Conservation (phyloP, 2,888 invertebrate genomes). For the Synanthedon myopaeformis region DNA sequence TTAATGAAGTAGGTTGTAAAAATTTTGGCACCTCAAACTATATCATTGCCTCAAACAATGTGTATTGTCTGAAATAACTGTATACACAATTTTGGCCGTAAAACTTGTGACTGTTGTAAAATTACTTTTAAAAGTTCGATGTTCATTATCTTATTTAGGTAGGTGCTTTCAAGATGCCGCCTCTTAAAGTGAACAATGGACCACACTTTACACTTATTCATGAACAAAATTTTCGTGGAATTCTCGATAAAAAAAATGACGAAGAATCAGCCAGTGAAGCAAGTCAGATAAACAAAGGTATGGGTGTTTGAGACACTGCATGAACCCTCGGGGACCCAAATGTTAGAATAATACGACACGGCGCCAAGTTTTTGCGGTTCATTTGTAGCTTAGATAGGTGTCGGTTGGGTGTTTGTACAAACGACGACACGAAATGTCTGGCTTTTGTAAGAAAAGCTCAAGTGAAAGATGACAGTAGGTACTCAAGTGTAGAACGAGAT, state of each 20-base stretch:
- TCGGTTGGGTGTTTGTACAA: conserved; percentile 31
- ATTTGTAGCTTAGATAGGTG: conserved; percentile 40
- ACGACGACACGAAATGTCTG: conserved; percentile 55
- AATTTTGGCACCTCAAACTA: neutral
- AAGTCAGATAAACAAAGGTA: conserved; percentile 26
- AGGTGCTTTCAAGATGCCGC: conserved; percentile 17
- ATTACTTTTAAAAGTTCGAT: neutral
- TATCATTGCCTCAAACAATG: neutral
- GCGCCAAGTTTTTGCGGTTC: conserved; percentile 52
- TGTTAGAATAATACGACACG: conserved; percentile 27
- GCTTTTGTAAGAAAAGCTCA: conserved; percentile 46
- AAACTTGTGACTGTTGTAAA: conserved; percentile 9
- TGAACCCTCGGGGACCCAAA: conserved; percentile 29
- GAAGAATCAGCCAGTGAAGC: conserved; percentile 43
- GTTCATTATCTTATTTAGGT: conserved; percentile 12
- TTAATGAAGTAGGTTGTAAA: neutral
- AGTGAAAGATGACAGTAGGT: conserved; percentile 22
- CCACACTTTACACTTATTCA: conserved; percentile 34
- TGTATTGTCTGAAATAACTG: neutral
- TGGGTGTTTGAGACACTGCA: conserved; percentile 37
- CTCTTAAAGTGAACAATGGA: conserved; percentile 25
- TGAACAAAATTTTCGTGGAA: conserved; percentile 37
- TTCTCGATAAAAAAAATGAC: conserved; percentile 27
- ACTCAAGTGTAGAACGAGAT: conserved; percentile 13
- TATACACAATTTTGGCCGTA: neutral